Conservation (phyloP, 23 tunicate species). For the Ascidia mentula region DNA sequence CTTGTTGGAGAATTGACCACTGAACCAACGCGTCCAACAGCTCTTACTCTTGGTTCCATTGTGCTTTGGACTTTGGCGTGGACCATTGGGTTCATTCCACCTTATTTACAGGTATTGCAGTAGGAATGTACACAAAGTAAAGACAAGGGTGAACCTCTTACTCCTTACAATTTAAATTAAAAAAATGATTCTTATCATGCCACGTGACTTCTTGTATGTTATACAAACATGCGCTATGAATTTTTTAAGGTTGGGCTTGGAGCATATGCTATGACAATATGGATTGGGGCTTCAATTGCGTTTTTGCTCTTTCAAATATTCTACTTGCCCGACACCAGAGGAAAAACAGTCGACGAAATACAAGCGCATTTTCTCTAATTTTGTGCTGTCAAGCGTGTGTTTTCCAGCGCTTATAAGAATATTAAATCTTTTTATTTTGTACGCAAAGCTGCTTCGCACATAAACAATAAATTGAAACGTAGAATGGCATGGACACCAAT, state of each 20-base stretch:
- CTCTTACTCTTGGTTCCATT: background rate
- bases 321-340: background rate
- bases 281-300: background rate
- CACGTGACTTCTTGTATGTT: too few relatives aligned
- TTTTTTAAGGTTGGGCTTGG: background rate
- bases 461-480: too few relatives aligned
- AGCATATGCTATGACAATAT: background rate
- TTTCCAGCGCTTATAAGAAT: too few relatives aligned
- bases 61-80: background rate
- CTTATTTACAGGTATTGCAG: background rate
- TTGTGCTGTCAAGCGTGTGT: too few relatives aligned
- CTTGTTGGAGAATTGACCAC: background rate
- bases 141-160: too few relatives aligned
- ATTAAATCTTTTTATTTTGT: too few relatives aligned
- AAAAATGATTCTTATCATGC: too few relatives aligned
- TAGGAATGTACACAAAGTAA: too few relatives aligned
- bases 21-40: background rate
- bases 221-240: too few relatives aligned
- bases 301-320: background rate
- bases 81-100: background rate
- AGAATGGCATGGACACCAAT: too few relatives aligned
- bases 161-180: too few relatives aligned
- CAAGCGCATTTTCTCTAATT: background rate
- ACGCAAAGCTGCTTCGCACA: too few relatives aligned
- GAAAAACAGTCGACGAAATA: background rate